A percentile compares a stretch with the other conserved stretches of the same genome.
Evolutionary conservation across 2,888 invertebrate genomes (phyloP).

Genomic region (Eucera pruinosa): DNA sequence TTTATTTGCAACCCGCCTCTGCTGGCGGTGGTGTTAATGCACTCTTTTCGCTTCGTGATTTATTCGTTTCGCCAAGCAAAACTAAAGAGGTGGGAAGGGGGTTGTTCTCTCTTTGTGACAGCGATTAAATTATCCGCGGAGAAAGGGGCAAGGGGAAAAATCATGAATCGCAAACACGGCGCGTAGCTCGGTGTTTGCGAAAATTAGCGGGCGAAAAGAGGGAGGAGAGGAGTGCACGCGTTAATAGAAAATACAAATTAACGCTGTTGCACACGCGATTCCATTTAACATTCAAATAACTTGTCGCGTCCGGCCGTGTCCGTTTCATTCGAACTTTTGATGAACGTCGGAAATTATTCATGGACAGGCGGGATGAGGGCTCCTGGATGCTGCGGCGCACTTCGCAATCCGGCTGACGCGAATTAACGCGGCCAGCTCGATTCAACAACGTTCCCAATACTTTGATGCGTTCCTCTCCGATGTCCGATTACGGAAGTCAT

Average conservation of each 20-base stretch:
- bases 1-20: slow-evolving; percentile 29
- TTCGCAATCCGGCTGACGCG: slow-evolving; percentile 35
- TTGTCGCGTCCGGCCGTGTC: slow-evolving; percentile 35
- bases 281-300: slow-evolving; percentile 58
- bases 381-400: no score
- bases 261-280: slow-evolving; percentile 36
- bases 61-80: not conserved
- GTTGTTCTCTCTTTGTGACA: not conserved
- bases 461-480: not conserved
- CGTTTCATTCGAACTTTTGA: slow-evolving; percentile 60
- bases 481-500: not conserved
- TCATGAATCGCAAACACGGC: slow-evolving; percentile 12
- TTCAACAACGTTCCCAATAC: slow-evolving; percentile 10
- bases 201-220: slow-evolving; percentile 21
- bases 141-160: not conserved
- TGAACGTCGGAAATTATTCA: slow-evolving; percentile 57
- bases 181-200: not conserved
- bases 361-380: slow-evolving; percentile 37
- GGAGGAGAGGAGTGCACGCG: not conserved
- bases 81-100: no score
- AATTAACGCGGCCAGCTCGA: slow-evolving; percentile 25
- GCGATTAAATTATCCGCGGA: slow-evolving; percentile 25
- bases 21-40: no score
- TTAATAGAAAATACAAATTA: slow-evolving; percentile 58
- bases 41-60: slow-evolving; percentile 28